These are phyloP conservation scores for Aphrophora alni DNA, from an alignment of 2,888 invertebrate genomes.

Conservation along the genomic window DNA sequence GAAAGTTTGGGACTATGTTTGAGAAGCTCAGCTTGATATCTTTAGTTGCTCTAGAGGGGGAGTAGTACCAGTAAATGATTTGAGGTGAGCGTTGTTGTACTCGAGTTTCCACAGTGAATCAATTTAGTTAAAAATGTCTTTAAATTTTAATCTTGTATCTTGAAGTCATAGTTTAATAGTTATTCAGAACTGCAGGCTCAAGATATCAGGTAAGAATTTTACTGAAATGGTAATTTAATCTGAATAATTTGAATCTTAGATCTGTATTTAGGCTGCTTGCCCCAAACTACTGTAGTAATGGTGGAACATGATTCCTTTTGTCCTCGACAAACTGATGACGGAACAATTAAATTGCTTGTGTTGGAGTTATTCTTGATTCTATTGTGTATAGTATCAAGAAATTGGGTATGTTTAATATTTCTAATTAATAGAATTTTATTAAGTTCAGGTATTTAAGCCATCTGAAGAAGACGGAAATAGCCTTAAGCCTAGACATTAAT, in stretches of 20 bases:
- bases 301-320: conserved; percentile 46
- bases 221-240: neutral
- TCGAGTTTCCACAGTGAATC: neutral
- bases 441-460: neutral
- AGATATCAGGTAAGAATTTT: neutral
- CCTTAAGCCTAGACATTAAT: conserved; percentile 3
- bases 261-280: conserved; percentile 14
- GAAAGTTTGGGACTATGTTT: neutral
- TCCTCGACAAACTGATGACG: conserved; percentile 29
- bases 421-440: neutral
- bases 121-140: conserved; percentile 27
- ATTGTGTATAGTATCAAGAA: neutral
- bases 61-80: neutral
- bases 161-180: neutral
- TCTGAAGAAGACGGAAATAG: neutral
- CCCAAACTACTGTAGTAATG: conserved; percentile 37
- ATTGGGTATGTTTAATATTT: neutral
- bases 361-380: neutral
- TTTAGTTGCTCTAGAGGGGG: neutral
- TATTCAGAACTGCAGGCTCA: neutral
- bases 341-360: neutral
- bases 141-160: conserved; percentile 7
- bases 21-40: neutral
- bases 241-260: neutral
- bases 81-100: neutral